Base-by-base conservation (phyloP, 35 echinoderm and acorn worm species). In the Diadema setosum region DNA sequence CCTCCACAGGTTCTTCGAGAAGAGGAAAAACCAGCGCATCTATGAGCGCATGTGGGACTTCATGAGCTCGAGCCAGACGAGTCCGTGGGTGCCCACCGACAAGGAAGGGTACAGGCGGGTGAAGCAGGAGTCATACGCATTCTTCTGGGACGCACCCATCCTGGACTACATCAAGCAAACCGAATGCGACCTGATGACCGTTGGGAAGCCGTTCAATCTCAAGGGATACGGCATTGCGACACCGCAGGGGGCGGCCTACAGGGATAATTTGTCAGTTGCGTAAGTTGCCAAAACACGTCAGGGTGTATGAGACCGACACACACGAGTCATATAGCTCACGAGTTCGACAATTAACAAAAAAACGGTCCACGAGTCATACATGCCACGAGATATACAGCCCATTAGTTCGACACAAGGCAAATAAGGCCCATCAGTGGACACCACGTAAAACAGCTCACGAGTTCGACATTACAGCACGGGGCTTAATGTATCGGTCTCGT, bases 171-270 rank as follows among this genome's bases (percentile, higher is more conserved):
- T 99, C 18, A 99, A 94, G 59, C 96, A 99, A 70, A 91, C 93
- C 20, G 96, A 99, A 26, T 99, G 96, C 73, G 90, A 99, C 7
- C 60, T 99, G n/a, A 99, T 99, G 96, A 99, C 96, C 9, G 96
- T 99, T 5, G 93, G 92, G 17, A 99, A 99, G 80, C 93, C 96
- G 4, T 99, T 99, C 70, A 99, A 99, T 86, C 60, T 92, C 42
- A 97, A 99, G 74, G 91, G 96, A 42, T 99, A 99, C 52, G 96
- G 96, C 34, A 99, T 99, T 40, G 96, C 96, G 4, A 99, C 96
- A 14, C 93, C 96, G 37, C 86, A 94, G 59, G 89, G 86, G 24
- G 89, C 82, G 18, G 61, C 89, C 21, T 99, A 93, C 42, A 94
- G 93, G 81, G 96, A 99, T 69, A 65, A 99, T 46, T 85, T 99